Evolutionary conservation across 2,113 vertebrate genomes (phyloP).

Genomic region (Aldabrachelys gigantea): DNA sequence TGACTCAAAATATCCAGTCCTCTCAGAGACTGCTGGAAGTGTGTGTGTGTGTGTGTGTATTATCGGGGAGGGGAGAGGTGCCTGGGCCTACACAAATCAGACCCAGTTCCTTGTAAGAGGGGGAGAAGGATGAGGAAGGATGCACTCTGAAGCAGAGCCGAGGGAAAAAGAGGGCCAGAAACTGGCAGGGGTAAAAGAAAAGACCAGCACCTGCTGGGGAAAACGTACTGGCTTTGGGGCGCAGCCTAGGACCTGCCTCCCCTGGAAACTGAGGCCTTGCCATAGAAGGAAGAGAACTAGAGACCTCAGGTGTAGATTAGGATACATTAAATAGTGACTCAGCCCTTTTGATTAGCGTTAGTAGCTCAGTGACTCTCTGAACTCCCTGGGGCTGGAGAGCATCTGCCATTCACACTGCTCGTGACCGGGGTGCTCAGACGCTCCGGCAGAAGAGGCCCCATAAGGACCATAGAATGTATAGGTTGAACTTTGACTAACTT

Average conservation of each 20-base stretch:
- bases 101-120: too few species aligned
- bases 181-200: neutral
- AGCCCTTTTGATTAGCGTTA: too few species aligned
- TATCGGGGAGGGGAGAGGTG: too few species aligned
- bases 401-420: too few species aligned
- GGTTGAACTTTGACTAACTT: neutral
- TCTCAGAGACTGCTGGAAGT: too few species aligned
- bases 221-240: neutral
- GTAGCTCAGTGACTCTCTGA: too few species aligned
- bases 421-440: too few species aligned
- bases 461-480: neutral
- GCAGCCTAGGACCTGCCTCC: neutral
- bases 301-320: neutral
- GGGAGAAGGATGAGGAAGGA: neutral
- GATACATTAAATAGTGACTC: neutral
- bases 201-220: neutral
- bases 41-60: too few species aligned
- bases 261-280: neutral
- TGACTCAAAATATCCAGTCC: too few species aligned
- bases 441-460: too few species aligned
- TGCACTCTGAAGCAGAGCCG: neutral
- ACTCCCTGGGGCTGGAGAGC: too few species aligned
- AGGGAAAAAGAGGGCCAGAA: neutral
- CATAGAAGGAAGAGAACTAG: neutral
- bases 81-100: too few species aligned